These are phyloP conservation scores for Steromphala cineraria DNA, from an alignment of 2,888 invertebrate genomes.

Conservation along the genomic window DNA sequence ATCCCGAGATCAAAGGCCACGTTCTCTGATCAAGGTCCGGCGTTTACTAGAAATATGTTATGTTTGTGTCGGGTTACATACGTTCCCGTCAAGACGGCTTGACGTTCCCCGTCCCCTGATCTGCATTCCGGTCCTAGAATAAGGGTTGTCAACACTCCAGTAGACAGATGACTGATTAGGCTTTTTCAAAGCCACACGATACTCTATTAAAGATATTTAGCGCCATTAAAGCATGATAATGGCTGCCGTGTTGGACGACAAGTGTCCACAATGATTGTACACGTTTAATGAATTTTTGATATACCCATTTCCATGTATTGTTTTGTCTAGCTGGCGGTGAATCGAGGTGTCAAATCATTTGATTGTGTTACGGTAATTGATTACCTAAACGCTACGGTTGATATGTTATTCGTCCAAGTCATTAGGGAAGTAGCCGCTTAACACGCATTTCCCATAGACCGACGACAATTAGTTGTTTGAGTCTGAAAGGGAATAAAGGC, in stretches of 20 bases:
- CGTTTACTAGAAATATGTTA: background rate
- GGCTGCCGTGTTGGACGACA: background rate
- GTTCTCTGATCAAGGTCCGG: background rate
- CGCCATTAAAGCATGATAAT: constrained; percentile 9
- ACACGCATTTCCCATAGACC: background rate
- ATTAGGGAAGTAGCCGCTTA: background rate
- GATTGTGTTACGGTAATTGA: background rate
- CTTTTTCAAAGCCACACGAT: constrained; percentile 5
- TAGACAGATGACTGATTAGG: background rate
- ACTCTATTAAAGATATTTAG: constrained; percentile 17
- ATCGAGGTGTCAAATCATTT: background rate
- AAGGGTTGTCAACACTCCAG: background rate
- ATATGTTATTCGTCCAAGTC: background rate
- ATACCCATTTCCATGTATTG: constrained; percentile 9
- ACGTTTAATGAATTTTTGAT: constrained; percentile 18
- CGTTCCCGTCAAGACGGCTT: background rate
- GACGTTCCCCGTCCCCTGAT: background rate
- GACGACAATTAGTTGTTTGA: background rate
- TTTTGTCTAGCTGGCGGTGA: background rate
- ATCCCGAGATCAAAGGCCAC: constrained; percentile 8
- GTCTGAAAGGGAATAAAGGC: no score
- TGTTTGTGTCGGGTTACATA: background rate
- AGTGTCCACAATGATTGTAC: background rate
- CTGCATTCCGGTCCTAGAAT: background rate
- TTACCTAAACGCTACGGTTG: background rate